phyloP scores from a whole-genome alignment of 2,888 invertebrate genomes.

The Ornithoptera alexandrae region DNA sequence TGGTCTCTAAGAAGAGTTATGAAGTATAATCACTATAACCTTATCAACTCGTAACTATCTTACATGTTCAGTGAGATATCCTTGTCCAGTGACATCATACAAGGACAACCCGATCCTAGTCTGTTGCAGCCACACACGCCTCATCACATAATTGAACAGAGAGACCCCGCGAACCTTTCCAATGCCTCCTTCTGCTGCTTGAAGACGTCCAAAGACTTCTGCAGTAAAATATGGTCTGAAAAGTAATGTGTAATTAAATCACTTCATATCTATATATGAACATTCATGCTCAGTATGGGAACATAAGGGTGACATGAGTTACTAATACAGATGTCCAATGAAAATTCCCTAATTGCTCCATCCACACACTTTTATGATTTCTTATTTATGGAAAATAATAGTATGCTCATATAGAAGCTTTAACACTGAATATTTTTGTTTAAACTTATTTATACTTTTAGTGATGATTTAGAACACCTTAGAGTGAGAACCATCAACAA shows the following conservation, averaged over 20 bases:
- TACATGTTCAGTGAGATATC: slow-evolving; percentile 91
- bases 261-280: too few relatives aligned
- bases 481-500: too few relatives aligned
- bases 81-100: slow-evolving; percentile 96
- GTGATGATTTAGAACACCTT: too few relatives aligned
- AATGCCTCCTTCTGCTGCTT: slow-evolving; percentile 88
- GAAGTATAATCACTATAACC: background rate
- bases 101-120: slow-evolving; percentile 95
- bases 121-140: slow-evolving; percentile 96
- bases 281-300: too few relatives aligned
- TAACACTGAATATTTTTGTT: too few relatives aligned
- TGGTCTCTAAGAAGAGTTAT: background rate
- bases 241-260: slow-evolving; percentile 26
- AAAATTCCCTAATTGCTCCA: too few relatives aligned
- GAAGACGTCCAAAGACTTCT: slow-evolving; percentile 91
- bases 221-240: slow-evolving; percentile 89
- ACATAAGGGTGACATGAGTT: too few relatives aligned
- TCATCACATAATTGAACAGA: slow-evolving; percentile 96
- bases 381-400: too few relatives aligned
- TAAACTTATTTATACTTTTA: too few relatives aligned
- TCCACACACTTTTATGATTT: too few relatives aligned
- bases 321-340: too few relatives aligned
- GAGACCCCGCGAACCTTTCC: slow-evolving; percentile 93
- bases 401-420: too few relatives aligned
- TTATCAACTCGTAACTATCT: slow-evolving; percentile 34